phyloP scores from a whole-genome alignment of 2,113 vertebrate species.

The Laticauda colubrina region DNA sequence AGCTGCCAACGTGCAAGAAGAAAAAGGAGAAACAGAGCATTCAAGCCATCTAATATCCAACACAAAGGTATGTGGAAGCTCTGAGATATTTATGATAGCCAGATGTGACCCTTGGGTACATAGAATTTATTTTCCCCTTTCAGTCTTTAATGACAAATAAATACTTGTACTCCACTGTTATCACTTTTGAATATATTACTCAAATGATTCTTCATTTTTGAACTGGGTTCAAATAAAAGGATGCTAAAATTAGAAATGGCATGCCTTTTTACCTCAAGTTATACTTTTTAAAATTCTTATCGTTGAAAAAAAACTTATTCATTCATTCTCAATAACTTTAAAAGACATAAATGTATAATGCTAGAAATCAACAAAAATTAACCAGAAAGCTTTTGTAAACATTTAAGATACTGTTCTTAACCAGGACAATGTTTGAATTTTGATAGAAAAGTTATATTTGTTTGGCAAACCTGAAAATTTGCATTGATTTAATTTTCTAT shows the following conservation, averaged over 20 bases:
- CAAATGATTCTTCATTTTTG: not conserved
- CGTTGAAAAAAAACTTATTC: conserved; percentile 8
- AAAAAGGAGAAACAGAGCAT: not conserved
- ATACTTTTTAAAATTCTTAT: not conserved
- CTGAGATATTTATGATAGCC: not conserved
- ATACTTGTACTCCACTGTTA: fast-evolving
- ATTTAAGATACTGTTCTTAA: not conserved
- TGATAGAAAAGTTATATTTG: not conserved
- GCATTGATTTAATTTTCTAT: not conserved
- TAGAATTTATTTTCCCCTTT: not conserved
- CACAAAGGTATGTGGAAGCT: conserved; percentile 19
- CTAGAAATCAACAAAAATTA: not conserved
- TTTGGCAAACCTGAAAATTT: not conserved
- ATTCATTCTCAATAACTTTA: not conserved
- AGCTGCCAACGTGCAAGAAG: not conserved
- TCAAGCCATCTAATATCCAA: not conserved
- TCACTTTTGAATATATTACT: fast-evolving
- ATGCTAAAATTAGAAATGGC: not conserved
- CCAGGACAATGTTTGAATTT: not conserved
- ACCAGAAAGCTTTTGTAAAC: not conserved
- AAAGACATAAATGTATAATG: not conserved
- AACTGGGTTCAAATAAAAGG: not conserved
- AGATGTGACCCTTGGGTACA: not conserved
- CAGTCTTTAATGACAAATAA: not conserved
- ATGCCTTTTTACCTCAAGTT: not conserved